Conservation (phyloP, 2,888 invertebrate species). For the Thereva nobilitata region DNA sequence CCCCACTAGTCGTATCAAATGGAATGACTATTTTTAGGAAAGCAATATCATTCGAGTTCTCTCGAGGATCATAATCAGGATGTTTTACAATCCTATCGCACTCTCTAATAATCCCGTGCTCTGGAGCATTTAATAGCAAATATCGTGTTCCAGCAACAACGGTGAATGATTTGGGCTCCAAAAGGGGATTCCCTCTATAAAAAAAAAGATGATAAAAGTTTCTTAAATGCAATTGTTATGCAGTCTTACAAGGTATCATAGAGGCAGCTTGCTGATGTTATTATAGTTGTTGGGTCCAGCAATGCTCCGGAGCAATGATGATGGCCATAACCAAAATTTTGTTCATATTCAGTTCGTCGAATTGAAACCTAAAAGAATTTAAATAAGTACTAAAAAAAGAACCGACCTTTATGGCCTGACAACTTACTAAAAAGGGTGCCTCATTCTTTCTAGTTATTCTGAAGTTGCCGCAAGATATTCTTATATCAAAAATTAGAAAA, state of each 20-base stretch:
- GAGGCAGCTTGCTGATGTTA: constrained; percentile 19
- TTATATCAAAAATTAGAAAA: too few species aligned
- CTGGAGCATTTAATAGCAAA: background rate
- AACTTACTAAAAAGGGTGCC: too few species aligned
- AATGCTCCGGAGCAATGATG: constrained; percentile 24
- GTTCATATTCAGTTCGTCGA: constrained; percentile 20
- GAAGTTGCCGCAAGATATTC: too few species aligned
- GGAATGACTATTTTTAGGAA: constrained; percentile 20
- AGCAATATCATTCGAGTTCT: constrained; percentile 21
- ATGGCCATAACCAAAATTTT: constrained; percentile 20
- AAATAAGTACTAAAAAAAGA: too few species aligned
- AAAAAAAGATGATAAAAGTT: too few species aligned
- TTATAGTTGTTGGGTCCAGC: constrained; percentile 11
- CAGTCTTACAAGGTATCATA: constrained; percentile 19
- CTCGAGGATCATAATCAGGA: constrained; percentile 18
- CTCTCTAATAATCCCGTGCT: constrained; percentile 20
- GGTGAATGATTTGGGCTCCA: constrained; percentile 22
- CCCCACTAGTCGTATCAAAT: constrained; percentile 25
- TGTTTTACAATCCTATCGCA: constrained; percentile 20
- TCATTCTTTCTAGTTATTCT: too few species aligned
- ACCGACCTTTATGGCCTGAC: too few species aligned
- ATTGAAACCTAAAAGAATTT: constrained; percentile 6
- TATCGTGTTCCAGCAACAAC: constrained; percentile 20
- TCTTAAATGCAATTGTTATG: background rate
- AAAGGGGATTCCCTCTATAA: constrained; percentile 8